phyloP scores from a whole-genome alignment of 2,113 vertebrate genomes.

The Peromyscus polionotus region DNA sequence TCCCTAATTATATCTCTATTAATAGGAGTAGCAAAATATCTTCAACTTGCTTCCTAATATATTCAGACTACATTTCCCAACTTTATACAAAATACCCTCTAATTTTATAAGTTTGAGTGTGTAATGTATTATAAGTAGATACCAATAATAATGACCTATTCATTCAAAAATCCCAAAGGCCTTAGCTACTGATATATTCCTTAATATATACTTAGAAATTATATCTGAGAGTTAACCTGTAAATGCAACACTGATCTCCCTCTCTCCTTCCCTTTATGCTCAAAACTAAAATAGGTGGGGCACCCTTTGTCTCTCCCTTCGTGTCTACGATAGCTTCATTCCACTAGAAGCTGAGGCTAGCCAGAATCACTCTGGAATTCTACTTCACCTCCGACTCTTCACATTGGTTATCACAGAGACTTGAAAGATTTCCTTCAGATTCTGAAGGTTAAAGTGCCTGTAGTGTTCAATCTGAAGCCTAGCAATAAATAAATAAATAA shows the following conservation, averaged over 20 bases:
- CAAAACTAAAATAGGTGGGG: neutral
- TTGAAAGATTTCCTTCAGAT: neutral
- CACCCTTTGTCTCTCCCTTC: neutral
- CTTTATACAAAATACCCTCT: neutral
- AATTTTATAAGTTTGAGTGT: neutral
- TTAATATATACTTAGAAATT: neutral
- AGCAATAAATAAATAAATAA: neutral
- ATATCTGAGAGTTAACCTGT: neutral
- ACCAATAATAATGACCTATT: neutral
- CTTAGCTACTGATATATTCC: neutral
- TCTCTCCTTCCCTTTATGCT: neutral
- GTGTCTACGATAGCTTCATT: no score
- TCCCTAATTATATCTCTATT: neutral
- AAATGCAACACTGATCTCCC: neutral
- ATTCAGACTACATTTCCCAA: neutral
- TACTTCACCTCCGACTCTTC: neutral
- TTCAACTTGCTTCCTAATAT: neutral
- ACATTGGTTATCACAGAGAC: neutral
- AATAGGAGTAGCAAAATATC: neutral
- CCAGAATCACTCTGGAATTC: neutral
- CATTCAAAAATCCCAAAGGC: neutral
- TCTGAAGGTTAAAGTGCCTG: slow-evolving; percentile 18
- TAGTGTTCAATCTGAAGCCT: neutral
- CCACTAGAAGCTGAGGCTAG: no score
- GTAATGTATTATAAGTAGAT: neutral